Conservation (phyloP, 2,888 invertebrate species). For the Monochamus alternatus region DNA sequence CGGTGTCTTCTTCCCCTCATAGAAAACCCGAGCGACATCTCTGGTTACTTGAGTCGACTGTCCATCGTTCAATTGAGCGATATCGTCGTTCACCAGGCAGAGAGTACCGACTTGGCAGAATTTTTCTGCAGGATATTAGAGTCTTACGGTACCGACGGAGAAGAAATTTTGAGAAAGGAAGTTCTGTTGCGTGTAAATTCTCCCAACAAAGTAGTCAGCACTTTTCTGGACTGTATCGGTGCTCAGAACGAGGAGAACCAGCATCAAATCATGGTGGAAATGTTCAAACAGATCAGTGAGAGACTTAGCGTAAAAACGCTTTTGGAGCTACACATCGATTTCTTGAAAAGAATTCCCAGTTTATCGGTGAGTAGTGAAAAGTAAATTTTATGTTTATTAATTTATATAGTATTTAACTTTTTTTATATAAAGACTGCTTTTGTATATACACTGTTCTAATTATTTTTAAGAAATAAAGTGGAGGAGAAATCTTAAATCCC, state of each 20-base stretch:
- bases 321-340: slow-evolving; percentile 50
- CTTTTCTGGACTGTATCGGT: slow-evolving; percentile 38
- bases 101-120: slow-evolving; percentile 40
- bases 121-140: slow-evolving; percentile 41
- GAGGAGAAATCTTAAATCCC: not conserved
- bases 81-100: slow-evolving; percentile 47
- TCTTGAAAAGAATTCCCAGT: slow-evolving; percentile 49
- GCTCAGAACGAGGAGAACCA: slow-evolving; percentile 38
- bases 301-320: slow-evolving; percentile 48
- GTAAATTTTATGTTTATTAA: not conserved
- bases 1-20: slow-evolving; percentile 54
- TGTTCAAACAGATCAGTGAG: slow-evolving; percentile 53
- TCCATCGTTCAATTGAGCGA: slow-evolving; percentile 51
- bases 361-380: not conserved
- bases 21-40: slow-evolving; percentile 50
- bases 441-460: slow-evolving; percentile 42
- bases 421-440: slow-evolving; percentile 44
- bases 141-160: not conserved
- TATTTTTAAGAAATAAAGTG: slow-evolving; percentile 35
- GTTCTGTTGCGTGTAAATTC: slow-evolving; percentile 17
- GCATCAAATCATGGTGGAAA: slow-evolving; percentile 50
- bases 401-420: slow-evolving; percentile 27
- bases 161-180: not conserved
- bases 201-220: slow-evolving; percentile 35
- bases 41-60: slow-evolving; percentile 49